Conservation (phyloP, 2,888 invertebrate genomes). For the Gerosis bhagava region DNA sequence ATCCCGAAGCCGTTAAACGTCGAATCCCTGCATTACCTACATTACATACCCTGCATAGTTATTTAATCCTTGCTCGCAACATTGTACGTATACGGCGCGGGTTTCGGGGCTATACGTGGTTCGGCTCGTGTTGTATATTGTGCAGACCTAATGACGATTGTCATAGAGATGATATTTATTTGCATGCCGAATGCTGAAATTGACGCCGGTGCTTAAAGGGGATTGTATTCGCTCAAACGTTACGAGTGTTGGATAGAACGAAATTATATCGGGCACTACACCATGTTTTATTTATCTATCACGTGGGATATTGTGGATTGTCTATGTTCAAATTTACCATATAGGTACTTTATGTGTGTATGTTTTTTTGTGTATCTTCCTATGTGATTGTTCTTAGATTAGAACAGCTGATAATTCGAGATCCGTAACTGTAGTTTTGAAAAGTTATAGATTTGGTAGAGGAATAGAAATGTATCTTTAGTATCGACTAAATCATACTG, state of each 20-base stretch:
- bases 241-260: conserved; percentile 56
- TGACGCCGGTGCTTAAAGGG: conserved; percentile 60
- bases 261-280: conserved; percentile 52
- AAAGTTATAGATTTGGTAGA: too few species aligned
- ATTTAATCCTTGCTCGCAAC: conserved; percentile 73
- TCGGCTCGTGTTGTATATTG: conserved; percentile 42
- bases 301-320: conserved; percentile 42
- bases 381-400: too few species aligned
- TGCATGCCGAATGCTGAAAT: conserved; percentile 50
- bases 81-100: conserved; percentile 50
- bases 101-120: conserved; percentile 38
- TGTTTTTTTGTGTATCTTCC: too few species aligned
- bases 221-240: conserved; percentile 63
- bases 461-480: too few species aligned
- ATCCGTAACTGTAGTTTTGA: too few species aligned
- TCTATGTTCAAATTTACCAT: conserved; percentile 22
- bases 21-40: conserved; percentile 77
- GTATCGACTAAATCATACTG: too few species aligned
- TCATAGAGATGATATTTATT: conserved; percentile 61
- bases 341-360: too few species aligned
- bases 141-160: conserved; percentile 55
- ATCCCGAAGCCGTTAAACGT: conserved; percentile 79
- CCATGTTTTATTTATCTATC: conserved; percentile 44
- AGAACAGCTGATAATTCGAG: too few species aligned
- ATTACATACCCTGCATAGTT: conserved; percentile 73